A percentile compares a stretch with the other conserved stretches of the same genome.
Conservation (phyloP, 1,140 invertebrate genomes). For the Scaptomyza hsui region DNA sequence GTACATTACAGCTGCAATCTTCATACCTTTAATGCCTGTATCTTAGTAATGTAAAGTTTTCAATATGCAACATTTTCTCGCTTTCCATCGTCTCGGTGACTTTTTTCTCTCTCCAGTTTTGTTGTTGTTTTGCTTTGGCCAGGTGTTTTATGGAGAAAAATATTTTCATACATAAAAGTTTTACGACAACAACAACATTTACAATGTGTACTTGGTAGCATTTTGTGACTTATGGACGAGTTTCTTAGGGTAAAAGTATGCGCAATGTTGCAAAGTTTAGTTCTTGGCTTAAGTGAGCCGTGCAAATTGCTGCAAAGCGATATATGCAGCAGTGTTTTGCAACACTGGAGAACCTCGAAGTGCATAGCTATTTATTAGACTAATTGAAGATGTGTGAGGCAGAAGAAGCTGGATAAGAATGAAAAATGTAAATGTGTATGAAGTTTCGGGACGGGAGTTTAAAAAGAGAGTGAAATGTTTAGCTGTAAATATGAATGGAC, state of each 20-base stretch:
- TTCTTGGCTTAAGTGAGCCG: slow-evolving; percentile 27
- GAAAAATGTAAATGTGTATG: background rate
- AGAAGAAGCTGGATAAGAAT: background rate
- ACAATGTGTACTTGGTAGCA: slow-evolving; percentile 49
- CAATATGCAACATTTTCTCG: slow-evolving; percentile 43
- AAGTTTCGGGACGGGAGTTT: too few species aligned
- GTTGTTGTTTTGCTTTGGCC: slow-evolving; percentile 32
- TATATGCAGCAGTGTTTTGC: slow-evolving; percentile 20
- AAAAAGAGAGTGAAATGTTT: too few species aligned
- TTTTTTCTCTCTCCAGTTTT: background rate
- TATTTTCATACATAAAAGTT: slow-evolving; percentile 74
- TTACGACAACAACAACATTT: slow-evolving; percentile 47
- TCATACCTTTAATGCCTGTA: slow-evolving; percentile 10
- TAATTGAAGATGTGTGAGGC: background rate
- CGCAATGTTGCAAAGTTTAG: slow-evolving; percentile 45
- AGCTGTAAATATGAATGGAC: too few species aligned
- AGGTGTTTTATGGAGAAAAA: slow-evolving; percentile 70
- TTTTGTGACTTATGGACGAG: slow-evolving; percentile 54
- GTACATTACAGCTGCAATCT: slow-evolving; percentile 28
- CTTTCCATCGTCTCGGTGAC: background rate
- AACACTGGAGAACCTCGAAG: slow-evolving; percentile 17
- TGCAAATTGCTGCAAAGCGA: slow-evolving; percentile 5
- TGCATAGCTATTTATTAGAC: background rate
- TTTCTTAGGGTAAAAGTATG: slow-evolving; percentile 43
- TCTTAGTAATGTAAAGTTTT: slow-evolving; percentile 63